Evolutionary conservation across 2,797 vertebrate genomes (phyloP).

Genomic region (Botia kubotai): DNA sequence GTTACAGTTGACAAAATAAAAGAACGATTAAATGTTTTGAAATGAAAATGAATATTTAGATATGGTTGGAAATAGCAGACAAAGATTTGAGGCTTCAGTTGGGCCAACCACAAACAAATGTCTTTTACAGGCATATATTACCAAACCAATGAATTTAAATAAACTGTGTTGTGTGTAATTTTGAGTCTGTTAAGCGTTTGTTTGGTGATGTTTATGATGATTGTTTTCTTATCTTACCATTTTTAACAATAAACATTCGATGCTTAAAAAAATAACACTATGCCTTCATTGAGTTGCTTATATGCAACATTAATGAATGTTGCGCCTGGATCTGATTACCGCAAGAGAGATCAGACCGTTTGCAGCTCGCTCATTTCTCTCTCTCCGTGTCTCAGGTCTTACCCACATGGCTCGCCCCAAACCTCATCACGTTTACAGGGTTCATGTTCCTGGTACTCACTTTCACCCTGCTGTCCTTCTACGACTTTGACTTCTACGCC

Average conservation of each 20-base stretch:
- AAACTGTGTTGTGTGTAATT: background rate
- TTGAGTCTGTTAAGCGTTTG: too few relatives aligned
- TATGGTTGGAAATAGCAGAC: background rate
- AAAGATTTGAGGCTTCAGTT: background rate
- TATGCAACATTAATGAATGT: constrained; percentile 73
- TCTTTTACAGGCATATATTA: background rate
- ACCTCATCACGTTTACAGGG: constrained; percentile 97
- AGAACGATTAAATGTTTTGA: background rate
- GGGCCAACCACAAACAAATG: background rate
- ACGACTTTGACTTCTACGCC: constrained; percentile 92
- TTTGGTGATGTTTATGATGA: background rate
- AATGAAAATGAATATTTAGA: background rate
- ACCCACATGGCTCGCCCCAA: constrained; percentile 96
- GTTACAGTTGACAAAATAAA: background rate
- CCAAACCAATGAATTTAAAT: background rate
- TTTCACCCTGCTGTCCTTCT: constrained; percentile 93
- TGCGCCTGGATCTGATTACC: constrained; percentile 63
- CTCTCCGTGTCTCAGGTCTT: constrained; percentile 79
- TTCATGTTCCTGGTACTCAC: constrained; percentile 98
- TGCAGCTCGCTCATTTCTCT: constrained; percentile 25
- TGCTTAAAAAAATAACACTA: constrained; percentile 1
- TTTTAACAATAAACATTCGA: background rate
- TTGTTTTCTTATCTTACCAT: background rate
- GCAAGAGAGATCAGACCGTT: constrained; percentile 52
- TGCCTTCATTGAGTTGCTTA: constrained; percentile 16